A percentile compares a stretch with the other conserved stretches of the same genome.
These are phyloP conservation scores for Alviniconcha strummeri DNA, from an alignment of 2,888 invertebrate genomes.

Conservation along the genomic window DNA sequence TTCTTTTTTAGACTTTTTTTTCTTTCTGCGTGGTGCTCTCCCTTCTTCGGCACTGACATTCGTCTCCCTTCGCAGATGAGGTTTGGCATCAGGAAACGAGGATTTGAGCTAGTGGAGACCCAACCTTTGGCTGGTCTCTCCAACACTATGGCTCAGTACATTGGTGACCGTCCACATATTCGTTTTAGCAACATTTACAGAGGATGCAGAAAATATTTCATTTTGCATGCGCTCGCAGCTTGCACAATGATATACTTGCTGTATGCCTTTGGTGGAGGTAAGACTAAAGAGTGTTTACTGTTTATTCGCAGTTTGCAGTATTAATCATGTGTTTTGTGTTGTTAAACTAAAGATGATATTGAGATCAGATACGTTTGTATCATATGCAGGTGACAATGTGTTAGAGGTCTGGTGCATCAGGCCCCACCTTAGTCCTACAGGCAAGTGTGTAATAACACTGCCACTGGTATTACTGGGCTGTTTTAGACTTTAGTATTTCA, in stretches of 20 bases:
- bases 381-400: too few species aligned
- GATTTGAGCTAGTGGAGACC: background rate
- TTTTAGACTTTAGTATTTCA: too few species aligned
- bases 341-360: background rate
- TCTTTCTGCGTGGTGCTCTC: background rate
- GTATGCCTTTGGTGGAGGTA: slow-evolving; percentile 40
- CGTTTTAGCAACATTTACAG: slow-evolving; percentile 27
- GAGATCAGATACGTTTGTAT: too few species aligned
- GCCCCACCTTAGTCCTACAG: too few species aligned
- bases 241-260: slow-evolving; percentile 27
- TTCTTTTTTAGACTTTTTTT: background rate
- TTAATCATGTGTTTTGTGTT: background rate
- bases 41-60: background rate
- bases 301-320: too few species aligned
- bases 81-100: background rate
- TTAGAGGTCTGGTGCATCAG: too few species aligned
- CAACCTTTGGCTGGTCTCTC: too few species aligned
- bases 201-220: slow-evolving; percentile 40
- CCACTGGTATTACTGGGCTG: too few species aligned
- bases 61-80: background rate
- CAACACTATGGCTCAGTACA: slow-evolving; percentile 18
- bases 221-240: slow-evolving; percentile 36
- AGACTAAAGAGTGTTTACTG: background rate
- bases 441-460: too few species aligned
- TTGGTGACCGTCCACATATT: background rate